Evolutionary conservation across 2,888 invertebrate genomes (phyloP).

Genomic region (Salticus scenicus): DNA sequence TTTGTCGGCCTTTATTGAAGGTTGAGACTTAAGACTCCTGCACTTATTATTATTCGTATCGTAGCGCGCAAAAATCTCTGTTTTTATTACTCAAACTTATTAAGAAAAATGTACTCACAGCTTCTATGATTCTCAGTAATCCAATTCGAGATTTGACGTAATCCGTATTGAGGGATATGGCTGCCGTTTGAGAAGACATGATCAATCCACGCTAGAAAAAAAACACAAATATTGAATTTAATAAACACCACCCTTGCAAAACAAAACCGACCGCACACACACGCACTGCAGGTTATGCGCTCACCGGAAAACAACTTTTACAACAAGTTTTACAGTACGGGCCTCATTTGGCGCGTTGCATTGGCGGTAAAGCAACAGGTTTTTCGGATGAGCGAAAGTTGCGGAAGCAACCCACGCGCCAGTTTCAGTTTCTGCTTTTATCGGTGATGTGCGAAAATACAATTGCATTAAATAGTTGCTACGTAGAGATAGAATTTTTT

Average conservation of each 20-base stretch:
- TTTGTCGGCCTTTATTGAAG: too few relatives aligned
- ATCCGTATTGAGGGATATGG: slow-evolving; percentile 45
- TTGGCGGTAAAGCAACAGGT: slow-evolving; percentile 9
- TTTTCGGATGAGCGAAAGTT: background rate
- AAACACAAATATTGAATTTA: too few relatives aligned
- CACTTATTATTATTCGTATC: too few relatives aligned
- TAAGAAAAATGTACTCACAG: slow-evolving; percentile 32
- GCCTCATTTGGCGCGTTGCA: background rate
- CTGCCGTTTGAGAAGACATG: slow-evolving; percentile 42
- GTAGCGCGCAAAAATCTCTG: too few relatives aligned
- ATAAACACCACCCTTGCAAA: too few relatives aligned
- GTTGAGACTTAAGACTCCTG: too few relatives aligned
- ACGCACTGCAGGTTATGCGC: too few relatives aligned
- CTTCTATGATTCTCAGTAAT: slow-evolving; percentile 50
- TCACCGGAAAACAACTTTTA: background rate
- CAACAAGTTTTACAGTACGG: background rate
- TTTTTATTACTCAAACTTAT: too few relatives aligned
- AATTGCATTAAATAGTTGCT: too few relatives aligned
- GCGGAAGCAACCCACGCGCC: background rate
- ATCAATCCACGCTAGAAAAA: background rate
- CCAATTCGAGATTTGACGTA: slow-evolving; percentile 45
- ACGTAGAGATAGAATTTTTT: too few relatives aligned
- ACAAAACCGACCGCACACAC: too few relatives aligned
- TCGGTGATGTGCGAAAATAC: too few relatives aligned
- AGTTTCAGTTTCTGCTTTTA: background rate